Evolutionary conservation across 1,140 invertebrate species (phyloP).

Genomic region (Formica exsecta): DNA sequence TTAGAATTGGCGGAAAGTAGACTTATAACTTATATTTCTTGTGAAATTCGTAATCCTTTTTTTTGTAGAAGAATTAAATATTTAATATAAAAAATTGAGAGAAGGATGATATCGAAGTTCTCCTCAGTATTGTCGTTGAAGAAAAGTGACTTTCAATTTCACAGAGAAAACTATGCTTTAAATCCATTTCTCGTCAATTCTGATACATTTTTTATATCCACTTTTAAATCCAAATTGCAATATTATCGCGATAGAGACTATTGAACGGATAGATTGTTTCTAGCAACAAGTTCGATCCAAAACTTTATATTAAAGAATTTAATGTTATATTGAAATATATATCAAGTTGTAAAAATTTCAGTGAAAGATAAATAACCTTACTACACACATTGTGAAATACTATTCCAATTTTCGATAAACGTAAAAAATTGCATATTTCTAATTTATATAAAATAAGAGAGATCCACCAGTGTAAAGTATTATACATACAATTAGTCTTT

Average conservation of each 20-base stretch:
- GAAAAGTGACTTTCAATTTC: not conserved
- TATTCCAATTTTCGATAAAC: too few relatives aligned
- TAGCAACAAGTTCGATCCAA: constrained; percentile 13
- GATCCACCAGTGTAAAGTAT: not conserved
- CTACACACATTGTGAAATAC: not conserved
- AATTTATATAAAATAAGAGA: not conserved
- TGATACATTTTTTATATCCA: too few relatives aligned
- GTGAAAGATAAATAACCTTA: not conserved
- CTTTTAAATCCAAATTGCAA: too few relatives aligned
- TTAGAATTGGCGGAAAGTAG: not conserved
- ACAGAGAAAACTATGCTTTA: not conserved
- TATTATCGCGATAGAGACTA: too few relatives aligned
- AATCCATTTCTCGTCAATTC: too few relatives aligned
- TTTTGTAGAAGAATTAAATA: not conserved
- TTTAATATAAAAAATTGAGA: not conserved
- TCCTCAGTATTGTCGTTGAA: not conserved
- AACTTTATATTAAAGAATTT: too few relatives aligned
- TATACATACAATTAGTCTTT: not conserved
- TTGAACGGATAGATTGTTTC: constrained; percentile 9
- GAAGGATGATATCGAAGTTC: not conserved
- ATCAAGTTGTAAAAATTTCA: not conserved
- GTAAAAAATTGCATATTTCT: not conserved
- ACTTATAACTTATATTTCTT: not conserved
- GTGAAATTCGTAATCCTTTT: not conserved
- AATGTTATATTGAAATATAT: too few relatives aligned